These are phyloP conservation scores for Neoaliturus tenellus DNA, from an alignment of 2,888 invertebrate genomes.

Conservation along the genomic window DNA sequence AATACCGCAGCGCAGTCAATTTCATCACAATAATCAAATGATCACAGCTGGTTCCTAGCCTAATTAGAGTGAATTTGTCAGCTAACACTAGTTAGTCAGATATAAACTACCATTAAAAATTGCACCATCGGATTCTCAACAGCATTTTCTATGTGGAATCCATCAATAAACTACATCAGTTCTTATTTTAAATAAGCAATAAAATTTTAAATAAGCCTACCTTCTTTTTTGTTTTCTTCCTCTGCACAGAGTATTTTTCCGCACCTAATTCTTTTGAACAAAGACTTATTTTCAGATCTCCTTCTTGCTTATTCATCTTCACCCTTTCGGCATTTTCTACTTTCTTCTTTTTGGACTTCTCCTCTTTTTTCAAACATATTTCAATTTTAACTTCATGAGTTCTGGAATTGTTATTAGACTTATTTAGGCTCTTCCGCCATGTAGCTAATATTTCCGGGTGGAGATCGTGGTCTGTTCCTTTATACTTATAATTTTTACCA, in stretches of 20 bases:
- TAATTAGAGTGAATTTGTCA: too few species aligned
- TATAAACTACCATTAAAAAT: too few species aligned
- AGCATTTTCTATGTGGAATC: too few species aligned
- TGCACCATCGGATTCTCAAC: too few species aligned
- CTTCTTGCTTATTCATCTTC: background rate
- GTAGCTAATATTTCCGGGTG: conserved; percentile 3
- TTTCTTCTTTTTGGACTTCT: background rate
- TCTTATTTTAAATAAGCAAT: too few species aligned
- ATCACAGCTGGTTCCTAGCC: too few species aligned
- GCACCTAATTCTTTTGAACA: background rate
- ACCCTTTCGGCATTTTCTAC: background rate
- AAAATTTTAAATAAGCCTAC: background rate
- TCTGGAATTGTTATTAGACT: background rate
- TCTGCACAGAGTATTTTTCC: background rate
- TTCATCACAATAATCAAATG: too few species aligned
- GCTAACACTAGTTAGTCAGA: too few species aligned
- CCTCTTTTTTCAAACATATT: background rate
- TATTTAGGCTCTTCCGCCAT: background rate
- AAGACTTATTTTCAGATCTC: background rate
- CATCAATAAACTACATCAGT: too few species aligned
- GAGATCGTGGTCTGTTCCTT: background rate
- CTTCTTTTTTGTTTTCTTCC: background rate
- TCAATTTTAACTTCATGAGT: background rate
- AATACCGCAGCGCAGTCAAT: too few species aligned
- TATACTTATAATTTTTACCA: background rate